phyloP scores from a whole-genome alignment of 2,888 invertebrate genomes.

The Lottia gigantea region DNA sequence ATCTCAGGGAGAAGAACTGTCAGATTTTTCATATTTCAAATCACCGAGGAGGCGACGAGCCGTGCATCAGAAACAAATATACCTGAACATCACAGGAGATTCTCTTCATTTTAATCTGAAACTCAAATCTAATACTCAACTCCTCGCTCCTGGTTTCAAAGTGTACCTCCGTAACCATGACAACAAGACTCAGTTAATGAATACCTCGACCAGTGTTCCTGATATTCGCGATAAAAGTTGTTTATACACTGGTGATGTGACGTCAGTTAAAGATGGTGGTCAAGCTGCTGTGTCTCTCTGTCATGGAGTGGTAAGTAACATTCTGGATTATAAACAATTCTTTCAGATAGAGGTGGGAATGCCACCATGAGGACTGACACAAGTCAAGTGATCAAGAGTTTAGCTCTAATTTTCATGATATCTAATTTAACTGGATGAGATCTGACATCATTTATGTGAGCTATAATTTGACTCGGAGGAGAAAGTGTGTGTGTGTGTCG shows the following conservation, averaged over 20 bases:
- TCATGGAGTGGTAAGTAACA: neutral
- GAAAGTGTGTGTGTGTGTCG: no score
- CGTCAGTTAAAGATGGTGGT: neutral
- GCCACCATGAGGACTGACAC: no score
- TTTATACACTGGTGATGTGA: neutral
- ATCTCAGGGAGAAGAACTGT: neutral
- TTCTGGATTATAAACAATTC: neutral
- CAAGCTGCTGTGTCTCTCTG: neutral
- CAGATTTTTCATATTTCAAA: neutral
- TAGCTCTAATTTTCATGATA: no score
- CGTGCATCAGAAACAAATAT: neutral
- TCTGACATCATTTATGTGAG: no score
- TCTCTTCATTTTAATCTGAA: neutral
- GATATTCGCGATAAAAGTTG: neutral
- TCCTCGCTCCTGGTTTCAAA: neutral
- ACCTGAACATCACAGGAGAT: neutral
- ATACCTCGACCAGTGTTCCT: neutral
- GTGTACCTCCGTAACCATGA: conserved; percentile 4
- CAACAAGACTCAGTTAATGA: neutral
- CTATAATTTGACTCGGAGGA: no score
- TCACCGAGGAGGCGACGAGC: neutral
- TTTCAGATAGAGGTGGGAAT: no score
- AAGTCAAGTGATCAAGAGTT: no score
- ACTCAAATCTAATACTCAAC: neutral
- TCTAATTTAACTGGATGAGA: no score